Conservation (phyloP, 2,797 vertebrate genomes). For the Sebastes itinus region DNA sequence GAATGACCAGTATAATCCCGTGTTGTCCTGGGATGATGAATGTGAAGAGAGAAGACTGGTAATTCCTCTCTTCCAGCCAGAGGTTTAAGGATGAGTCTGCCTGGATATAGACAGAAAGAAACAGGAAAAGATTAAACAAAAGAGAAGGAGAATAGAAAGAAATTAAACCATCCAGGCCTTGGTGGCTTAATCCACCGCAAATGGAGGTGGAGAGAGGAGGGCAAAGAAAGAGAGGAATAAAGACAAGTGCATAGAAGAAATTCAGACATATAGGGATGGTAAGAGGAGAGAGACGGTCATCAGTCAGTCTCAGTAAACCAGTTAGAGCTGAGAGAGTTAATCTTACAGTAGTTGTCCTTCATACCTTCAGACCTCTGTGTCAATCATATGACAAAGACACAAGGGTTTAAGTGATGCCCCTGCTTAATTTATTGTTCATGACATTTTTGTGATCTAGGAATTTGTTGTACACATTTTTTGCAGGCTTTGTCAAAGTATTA, state of each 20-base stretch:
- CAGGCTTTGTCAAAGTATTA: background rate
- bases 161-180: conserved; percentile 40
- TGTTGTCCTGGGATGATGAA: conserved; percentile 39
- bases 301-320: conserved; percentile 13
- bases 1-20: conserved; percentile 52
- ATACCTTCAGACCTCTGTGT: background rate
- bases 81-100: conserved; percentile 28
- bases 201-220: background rate
- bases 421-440: background rate
- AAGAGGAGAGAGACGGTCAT: background rate
- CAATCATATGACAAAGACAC: background rate
- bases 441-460: background rate
- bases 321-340: background rate
- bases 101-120: conserved; percentile 27
- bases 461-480: background rate
- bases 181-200: conserved; percentile 49
- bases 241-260: background rate
- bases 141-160: conserved; percentile 26
- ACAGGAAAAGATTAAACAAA: conserved; percentile 18
- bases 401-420: background rate
- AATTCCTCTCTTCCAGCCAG: conserved; percentile 2
- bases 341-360: background rate
- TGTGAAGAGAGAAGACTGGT: conserved; percentile 14
- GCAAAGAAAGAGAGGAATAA: background rate
- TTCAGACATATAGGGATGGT: background rate